A percentile compares a stretch with the other conserved stretches of the same genome.
Conservation (phyloP, 2,888 invertebrate species). For the Rhaphigaster nebulosa region DNA sequence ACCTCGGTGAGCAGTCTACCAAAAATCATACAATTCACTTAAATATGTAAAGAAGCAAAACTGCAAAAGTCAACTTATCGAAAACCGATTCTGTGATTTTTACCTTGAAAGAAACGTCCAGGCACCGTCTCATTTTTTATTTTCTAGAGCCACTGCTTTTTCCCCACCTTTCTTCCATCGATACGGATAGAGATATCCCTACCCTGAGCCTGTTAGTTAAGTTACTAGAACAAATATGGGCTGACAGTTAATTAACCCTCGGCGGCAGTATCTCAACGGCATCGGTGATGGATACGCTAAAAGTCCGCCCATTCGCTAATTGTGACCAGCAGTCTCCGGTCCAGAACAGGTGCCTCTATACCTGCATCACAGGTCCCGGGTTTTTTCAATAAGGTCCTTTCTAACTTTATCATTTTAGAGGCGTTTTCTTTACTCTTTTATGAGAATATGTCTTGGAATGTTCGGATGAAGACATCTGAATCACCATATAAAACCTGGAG, state of each 20-base stretch:
- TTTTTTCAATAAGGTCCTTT: slow-evolving; percentile 1
- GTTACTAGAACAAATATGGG: slow-evolving; percentile 32
- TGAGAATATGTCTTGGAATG: neutral
- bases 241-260: slow-evolving; percentile 14
- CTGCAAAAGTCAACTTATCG: no score
- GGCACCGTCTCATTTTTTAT: neutral
- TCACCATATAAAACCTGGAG: neutral
- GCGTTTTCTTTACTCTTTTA: neutral
- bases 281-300: slow-evolving; percentile 10
- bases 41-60: no score
- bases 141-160: no score
- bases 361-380: neutral
- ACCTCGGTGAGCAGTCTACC: no score
- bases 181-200: neutral
- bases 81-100: no score
- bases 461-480: neutral
- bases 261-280: neutral
- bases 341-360: slow-evolving; percentile 25
- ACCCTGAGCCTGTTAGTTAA: neutral
- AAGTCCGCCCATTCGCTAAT: slow-evolving; percentile 40
- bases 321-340: neutral
- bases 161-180: neutral
- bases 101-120: neutral
- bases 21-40: no score
- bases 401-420: neutral